phyloP scores from a whole-genome alignment of 1,140 invertebrate species.

The Acyrthosiphon pisum region DNA sequence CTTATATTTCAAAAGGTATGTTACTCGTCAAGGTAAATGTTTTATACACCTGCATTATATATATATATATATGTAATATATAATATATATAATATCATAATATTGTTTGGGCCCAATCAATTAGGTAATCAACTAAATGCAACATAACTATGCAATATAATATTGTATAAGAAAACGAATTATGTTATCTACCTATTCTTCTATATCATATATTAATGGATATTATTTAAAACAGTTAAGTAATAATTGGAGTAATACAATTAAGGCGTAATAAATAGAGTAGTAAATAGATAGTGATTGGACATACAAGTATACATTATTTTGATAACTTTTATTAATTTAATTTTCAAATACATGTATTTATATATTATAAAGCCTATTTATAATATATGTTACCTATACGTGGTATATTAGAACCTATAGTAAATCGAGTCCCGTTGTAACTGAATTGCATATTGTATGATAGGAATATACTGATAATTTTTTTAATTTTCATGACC shows the following conservation, averaged over 20 bases:
- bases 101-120: not conserved
- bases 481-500: not conserved
- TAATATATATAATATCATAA: not conserved
- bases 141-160: not conserved
- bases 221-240: not conserved
- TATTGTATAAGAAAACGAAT: not conserved
- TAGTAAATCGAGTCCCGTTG: not conserved
- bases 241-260: not conserved
- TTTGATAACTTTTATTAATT: not conserved
- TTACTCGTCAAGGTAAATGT: not conserved
- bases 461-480: not conserved
- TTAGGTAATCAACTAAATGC: not conserved
- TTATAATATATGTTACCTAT: no score
- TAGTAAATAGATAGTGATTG: not conserved
- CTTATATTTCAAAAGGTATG: not conserved
- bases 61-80: no score
- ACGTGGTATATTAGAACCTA: not conserved
- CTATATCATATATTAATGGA: not conserved
- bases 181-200: not conserved
- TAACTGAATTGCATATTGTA: not conserved
- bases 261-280: no score
- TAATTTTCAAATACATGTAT: not conserved
- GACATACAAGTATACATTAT: not conserved
- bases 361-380: not conserved
- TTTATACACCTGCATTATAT: not conserved